phyloP scores from a whole-genome alignment of 2,888 invertebrate species.

The Pheosia tremula region DNA sequence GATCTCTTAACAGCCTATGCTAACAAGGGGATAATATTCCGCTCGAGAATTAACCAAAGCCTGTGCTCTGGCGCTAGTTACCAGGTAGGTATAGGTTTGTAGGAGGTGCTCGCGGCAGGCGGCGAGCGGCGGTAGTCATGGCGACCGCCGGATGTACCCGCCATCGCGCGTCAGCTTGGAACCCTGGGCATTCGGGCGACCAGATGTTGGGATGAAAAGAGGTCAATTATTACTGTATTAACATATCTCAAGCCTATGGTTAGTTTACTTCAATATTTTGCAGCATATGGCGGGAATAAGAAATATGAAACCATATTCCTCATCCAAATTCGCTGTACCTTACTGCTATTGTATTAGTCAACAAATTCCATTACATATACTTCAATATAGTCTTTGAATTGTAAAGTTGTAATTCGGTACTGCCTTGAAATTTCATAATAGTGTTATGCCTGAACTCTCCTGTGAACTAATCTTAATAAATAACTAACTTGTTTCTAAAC shows the following conservation, averaged over 20 bases:
- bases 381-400: too few species aligned
- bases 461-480: too few species aligned
- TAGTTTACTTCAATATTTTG: not conserved
- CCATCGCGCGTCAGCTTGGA: conserved; percentile 54
- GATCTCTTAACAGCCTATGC: not conserved
- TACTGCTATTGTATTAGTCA: too few species aligned
- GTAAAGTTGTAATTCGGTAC: too few species aligned
- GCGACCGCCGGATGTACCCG: conserved; percentile 71
- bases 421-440: too few species aligned
- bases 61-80: conserved; percentile 28
- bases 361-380: too few species aligned
- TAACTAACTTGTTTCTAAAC: too few species aligned
- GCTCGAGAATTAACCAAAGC: conserved; percentile 24
- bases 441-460: too few species aligned
- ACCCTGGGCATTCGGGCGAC: conserved; percentile 61
- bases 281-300: not conserved
- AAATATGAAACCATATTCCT: too few species aligned
- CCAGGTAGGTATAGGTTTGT: conserved; percentile 50
- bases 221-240: not conserved
- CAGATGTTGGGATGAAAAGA: conserved; percentile 22
- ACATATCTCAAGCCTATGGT: not conserved
- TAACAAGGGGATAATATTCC: conserved; percentile 14
- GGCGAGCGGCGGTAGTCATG: conserved; percentile 66
- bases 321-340: too few species aligned
- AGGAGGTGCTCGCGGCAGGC: conserved; percentile 34